A percentile compares a stretch with the other conserved stretches of the same genome.
Conservation (phyloP, 2,888 invertebrate genomes). For the Metallyticus violacea region DNA sequence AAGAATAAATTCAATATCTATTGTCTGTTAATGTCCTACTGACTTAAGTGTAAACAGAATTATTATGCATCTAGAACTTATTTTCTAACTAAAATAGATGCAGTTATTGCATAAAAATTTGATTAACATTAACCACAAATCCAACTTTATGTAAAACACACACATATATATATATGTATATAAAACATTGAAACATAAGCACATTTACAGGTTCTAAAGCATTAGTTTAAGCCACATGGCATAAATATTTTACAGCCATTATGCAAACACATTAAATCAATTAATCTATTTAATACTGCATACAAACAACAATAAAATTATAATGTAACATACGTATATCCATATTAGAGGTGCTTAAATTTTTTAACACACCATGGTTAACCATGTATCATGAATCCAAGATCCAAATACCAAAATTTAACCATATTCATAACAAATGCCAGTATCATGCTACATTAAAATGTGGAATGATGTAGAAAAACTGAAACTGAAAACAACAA, state of each 20-base stretch:
- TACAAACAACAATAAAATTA: background rate
- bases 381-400: background rate
- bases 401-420: background rate
- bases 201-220: background rate
- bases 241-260: constrained; percentile 9
- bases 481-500: constrained; percentile 24
- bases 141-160: background rate
- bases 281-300: background rate
- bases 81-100: background rate
- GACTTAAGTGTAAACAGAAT: background rate
- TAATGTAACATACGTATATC: constrained; percentile 7
- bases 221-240: background rate
- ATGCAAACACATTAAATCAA: background rate
- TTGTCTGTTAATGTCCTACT: background rate
- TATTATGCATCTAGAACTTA: background rate
- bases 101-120: background rate
- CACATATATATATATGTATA: no score
- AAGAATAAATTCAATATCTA: background rate
- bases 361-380: background rate
- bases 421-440: background rate
- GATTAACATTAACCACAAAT: background rate
- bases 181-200: background rate
- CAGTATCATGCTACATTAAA: background rate
- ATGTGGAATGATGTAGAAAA: background rate
- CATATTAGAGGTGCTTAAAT: background rate